Evolutionary conservation across 2,888 invertebrate species (phyloP).

Genomic region (Melipona bicolor): DNA sequence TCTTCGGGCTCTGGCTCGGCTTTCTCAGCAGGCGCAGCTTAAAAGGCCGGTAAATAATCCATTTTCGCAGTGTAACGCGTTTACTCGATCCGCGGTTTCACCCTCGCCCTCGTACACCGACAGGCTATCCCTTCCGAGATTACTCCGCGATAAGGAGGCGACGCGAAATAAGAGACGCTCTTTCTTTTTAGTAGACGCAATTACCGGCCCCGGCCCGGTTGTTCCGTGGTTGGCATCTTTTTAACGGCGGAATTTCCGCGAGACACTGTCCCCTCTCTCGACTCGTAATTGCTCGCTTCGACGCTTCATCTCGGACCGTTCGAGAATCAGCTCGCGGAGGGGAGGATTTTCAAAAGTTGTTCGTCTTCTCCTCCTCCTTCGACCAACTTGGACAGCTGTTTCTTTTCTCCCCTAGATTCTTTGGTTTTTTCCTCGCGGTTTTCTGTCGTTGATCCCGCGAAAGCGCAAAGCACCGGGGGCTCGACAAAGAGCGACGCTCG

Average conservation of each 20-base stretch:
- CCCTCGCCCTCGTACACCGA: constrained; percentile 32
- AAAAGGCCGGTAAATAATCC: constrained; percentile 69
- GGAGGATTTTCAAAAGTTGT: no score
- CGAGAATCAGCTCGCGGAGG: no score
- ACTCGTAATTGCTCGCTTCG: no score
- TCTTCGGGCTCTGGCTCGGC: constrained; percentile 53
- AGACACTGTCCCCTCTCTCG: no score
- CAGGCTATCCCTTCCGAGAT: constrained; percentile 34
- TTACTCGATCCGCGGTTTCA: constrained; percentile 61
- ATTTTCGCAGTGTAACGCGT: constrained; percentile 65
- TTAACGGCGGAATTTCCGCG: neutral
- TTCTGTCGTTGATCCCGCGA: constrained; percentile 10
- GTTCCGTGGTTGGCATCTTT: neutral
- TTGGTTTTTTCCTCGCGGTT: no score
- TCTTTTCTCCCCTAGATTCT: no score
- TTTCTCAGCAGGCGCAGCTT: constrained; percentile 64
- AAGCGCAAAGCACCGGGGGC: no score
- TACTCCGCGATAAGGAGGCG: constrained; percentile 35
- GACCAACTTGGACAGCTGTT: no score
- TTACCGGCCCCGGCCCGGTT: neutral
- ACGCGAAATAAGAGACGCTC: constrained; percentile 3
- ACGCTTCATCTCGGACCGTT: no score
- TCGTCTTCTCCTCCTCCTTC: no score
- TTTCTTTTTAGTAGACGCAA: neutral
- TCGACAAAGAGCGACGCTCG: constrained; percentile 11